Evolutionary conservation across 1,140 invertebrate genomes (phyloP), one percentile per base, ranked within the genome.

Genomic region (Brachystomella parvula): DNA sequence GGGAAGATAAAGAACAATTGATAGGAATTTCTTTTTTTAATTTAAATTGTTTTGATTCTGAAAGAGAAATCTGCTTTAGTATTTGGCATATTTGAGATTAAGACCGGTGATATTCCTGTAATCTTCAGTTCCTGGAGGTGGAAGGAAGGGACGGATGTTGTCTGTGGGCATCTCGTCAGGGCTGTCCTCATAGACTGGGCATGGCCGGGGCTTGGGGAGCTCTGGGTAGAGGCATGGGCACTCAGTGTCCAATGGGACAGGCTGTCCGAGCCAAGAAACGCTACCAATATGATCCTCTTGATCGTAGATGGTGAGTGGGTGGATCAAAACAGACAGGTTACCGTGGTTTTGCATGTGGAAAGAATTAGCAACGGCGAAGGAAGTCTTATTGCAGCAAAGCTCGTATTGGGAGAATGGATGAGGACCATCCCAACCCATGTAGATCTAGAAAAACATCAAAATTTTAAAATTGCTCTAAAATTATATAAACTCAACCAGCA

Each of bases 281-380:
- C 69, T 44, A 26, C 39, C 39, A 12, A 24, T 31, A 44, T 71
- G 70, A 29, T 71, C 70, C 17, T 53, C 61, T 12, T 59, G 17
- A 47, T 71, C 70, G 28, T 62, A 71, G 21, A 53, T 61, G 28
- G 70, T 71, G 64, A 71, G 49, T 12, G 70, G 70, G 56, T 71
- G 70, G 30, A 71, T 49, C n/a, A 68, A 58, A 3, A 71, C 61
- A 1, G 70, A 68, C 2, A 71, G 60, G 56, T 71, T 71, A 56
- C 70, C 70, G 30, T 64, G 66, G 28, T 71, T 68, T 61, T 71
- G 66, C 3, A 62, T 64, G 24, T 47, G 47, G n/a, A 65, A 71
- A 19, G 70, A 71, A 24, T 35, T 31, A 1, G 69, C 69, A 21
- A 59, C 59, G 26, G 57, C 28, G 21, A 65, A 65, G 30, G 47